These are phyloP conservation scores for Struthio camelus DNA, from an alignment of 2,113 vertebrate genomes.

Conservation along the genomic window DNA sequence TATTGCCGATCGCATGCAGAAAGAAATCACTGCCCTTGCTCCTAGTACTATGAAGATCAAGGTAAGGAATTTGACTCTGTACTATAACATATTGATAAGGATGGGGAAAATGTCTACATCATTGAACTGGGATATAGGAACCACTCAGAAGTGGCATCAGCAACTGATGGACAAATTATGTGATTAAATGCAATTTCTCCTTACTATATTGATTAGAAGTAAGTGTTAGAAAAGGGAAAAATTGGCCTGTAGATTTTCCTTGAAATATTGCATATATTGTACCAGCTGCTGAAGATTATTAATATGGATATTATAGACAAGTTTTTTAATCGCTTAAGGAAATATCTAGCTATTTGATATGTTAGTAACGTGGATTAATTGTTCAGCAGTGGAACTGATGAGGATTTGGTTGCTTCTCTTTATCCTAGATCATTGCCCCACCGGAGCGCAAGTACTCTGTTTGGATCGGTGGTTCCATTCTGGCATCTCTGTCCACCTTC, in stretches of 20 bases:
- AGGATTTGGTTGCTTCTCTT: conserved; percentile 11
- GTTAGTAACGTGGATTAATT: background rate
- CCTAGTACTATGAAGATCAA: conserved; percentile 97
- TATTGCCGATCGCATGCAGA: conserved; percentile 94
- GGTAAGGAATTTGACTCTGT: conserved; percentile 66
- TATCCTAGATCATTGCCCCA: conserved; percentile 87
- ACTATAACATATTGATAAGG: background rate
- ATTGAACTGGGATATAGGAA: background rate
- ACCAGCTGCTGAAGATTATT: background rate
- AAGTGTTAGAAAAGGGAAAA: background rate
- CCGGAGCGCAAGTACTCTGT: conserved; percentile 88
- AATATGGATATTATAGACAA: background rate
- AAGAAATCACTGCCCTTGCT: conserved; percentile 92
- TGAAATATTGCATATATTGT: background rate
- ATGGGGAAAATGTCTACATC: background rate
- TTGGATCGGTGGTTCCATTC: conserved; percentile 86
- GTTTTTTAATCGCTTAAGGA: background rate
- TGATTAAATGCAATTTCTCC: too few species aligned
- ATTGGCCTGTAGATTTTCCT: background rate
- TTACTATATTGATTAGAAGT: background rate
- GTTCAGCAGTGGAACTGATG: background rate
- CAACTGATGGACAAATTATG: background rate
- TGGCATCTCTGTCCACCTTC: conserved; percentile 88
- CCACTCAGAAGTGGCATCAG: background rate
- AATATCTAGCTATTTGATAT: background rate